Evolutionary conservation across 2,113 vertebrate genomes (phyloP), one percentile per base, ranked within the genome.

Genomic region (Solea senegalensis): DNA sequence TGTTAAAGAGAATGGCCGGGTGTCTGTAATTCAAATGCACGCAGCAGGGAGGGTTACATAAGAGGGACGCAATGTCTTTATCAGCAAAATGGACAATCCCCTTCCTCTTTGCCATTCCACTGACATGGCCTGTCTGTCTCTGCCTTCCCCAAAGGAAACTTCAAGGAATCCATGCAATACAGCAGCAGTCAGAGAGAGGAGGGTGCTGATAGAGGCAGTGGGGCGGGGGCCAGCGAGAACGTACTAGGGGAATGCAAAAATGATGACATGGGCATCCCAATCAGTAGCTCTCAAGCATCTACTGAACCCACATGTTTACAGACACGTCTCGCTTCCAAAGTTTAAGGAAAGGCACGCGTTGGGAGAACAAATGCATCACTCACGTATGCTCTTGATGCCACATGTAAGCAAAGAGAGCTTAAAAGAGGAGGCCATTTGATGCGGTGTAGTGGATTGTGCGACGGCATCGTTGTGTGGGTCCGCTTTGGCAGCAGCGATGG

Each of bases 101-200:
- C 50, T 50, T 51, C 62, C 48, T 66, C 44, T 16, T 55, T 44
- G 13, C 28, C 56, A 21, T 45, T 41, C 60, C 4, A 21, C 65
- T 65, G 78, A 82, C 76, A 76, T 52, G 46, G 11, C 26, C 52
- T 28, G 10, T 74, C 57, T 68, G 53, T 12, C 0, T 1, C 77
- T 52, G 60, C 63, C 74, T 75, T 14, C 45, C 27, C 68, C 53
- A 43, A 40, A 8, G 43, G 8, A 8, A 13, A 68, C 10, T 48
- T 59, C 53, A 56, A 62, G 70, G 27, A 82, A 54, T 77, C 16
- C 0, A 8, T 7, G 28, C n/a, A 1, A 61, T 60, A 51, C 16
- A 69, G 65, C 7, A 44, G 41, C 41, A 43, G 41, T 43, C 52
- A n/a, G n/a, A n/a, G n/a, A n/a, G n/a, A n/a, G n/a, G n/a, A n/a